Base-by-base conservation (phyloP, 1,140 invertebrate genomes). In the Panulirus ornatus region DNA sequence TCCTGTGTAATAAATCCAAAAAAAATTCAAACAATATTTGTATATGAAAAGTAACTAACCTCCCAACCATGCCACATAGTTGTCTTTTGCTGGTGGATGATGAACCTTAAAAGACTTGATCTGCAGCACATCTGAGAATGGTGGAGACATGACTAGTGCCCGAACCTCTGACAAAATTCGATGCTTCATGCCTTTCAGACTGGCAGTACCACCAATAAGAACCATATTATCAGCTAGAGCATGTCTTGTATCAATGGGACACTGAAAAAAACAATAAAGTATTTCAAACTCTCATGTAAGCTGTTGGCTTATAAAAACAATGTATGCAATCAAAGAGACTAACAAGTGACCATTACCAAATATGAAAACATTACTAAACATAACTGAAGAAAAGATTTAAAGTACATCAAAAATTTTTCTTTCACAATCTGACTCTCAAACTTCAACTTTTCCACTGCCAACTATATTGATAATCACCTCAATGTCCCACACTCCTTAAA, bases 1-100 rank as follows among this genome's bases (percentile, higher is more conserved):
- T n/a, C n/a, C n/a, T n/a, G n/a, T n/a, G 51, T 58, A 11, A 58
- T 58, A 11, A 58, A 58, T 11, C 11, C 22, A 11, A 22, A 58
- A 11, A 58, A 58, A 58, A 11, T 58, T 58, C 22, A 58, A 58
- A 58, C 11, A 58, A 58, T 11, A 58, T 8, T 66, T 27, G 71
- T 75, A 19, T 1, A 40, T 2, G 9, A 75, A 75, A 40, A 40
- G 16, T 3, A n/a, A 40, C 92, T 93, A 94, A 96, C 96, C 97
- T 93, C 97, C 97, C 16, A 98, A 94, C 97, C 97, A 98, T 40
- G 96, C 95, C 8, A 96, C 96, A 93, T 96, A 98, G 94, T 98
- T 98, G 81, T 97, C 96, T 93, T 97, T 97, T 63, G 96, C 96
- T 8, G 97, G 97, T 34, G 96, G 94, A 19, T 94, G 94, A 93